phyloP scores from a whole-genome alignment of 2,113 vertebrate species.

The Platichthys flesus region DNA sequence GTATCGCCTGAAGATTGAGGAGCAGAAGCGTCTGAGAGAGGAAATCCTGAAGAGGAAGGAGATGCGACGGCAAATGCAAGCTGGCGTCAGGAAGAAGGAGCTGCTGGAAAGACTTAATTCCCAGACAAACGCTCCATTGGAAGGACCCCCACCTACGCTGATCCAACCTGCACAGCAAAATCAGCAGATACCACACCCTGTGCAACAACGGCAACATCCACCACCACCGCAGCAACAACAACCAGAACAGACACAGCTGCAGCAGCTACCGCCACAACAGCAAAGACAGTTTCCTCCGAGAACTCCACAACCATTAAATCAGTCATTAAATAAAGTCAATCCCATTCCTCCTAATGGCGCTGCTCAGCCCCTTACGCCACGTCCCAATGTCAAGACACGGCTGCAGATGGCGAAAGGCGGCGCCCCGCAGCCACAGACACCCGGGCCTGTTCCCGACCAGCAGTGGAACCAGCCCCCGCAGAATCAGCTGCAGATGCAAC shows the following conservation, averaged over 20 bases:
- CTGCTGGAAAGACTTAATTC: conserved; percentile 89
- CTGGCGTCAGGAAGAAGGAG: conserved; percentile 93
- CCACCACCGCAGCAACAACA: background rate
- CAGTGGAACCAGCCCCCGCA: conserved; percentile 69
- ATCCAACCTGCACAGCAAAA: conserved; percentile 45
- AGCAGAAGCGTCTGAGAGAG: conserved; percentile 94
- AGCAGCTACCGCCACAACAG: conserved; percentile 59
- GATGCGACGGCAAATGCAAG: conserved; percentile 94
- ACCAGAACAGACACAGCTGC: conserved; percentile 12
- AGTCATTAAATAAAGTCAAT: conserved; percentile 34
- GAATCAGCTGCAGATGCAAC: conserved; percentile 58
- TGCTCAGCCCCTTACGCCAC: conserved; percentile 37
- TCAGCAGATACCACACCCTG: conserved; percentile 34
- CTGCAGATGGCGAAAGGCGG: conserved; percentile 69
- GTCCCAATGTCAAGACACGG: conserved; percentile 74
- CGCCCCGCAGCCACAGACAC: conserved; percentile 46
- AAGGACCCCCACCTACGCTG: conserved; percentile 51
- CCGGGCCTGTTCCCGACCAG: conserved; percentile 43
- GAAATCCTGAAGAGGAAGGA: conserved; percentile 96
- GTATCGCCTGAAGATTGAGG: conserved; percentile 95
- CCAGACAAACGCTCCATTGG: conserved; percentile 77
- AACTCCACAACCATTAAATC: conserved; percentile 56
- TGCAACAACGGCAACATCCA: conserved; percentile 29
- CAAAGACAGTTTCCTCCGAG: conserved; percentile 65
- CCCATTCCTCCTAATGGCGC: conserved; percentile 54